Conservation (phyloP, 2,797 vertebrate species). For the Sylvia borin region DNA sequence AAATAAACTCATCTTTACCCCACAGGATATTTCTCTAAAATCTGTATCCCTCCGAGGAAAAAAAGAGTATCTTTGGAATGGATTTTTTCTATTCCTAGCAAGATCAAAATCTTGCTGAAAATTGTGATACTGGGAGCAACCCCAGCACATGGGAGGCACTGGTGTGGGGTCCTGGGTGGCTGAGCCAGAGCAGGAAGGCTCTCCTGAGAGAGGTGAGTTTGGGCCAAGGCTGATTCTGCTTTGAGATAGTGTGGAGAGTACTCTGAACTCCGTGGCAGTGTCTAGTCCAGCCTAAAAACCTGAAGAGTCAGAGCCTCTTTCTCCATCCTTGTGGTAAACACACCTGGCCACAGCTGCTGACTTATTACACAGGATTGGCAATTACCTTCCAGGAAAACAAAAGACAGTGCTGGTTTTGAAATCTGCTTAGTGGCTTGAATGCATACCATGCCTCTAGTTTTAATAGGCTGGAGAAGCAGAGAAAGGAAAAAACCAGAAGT, state of each 20-base stretch:
- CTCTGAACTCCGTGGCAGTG: background rate
- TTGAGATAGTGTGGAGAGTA: accelerated
- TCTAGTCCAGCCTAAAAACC: background rate
- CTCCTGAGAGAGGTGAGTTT: background rate
- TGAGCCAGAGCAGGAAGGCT: background rate
- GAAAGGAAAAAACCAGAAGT: background rate
- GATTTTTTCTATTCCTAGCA: background rate
- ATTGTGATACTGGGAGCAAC: accelerated
- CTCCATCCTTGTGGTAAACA: background rate
- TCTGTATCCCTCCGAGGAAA: background rate
- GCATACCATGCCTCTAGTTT: accelerated
- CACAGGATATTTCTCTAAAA: background rate
- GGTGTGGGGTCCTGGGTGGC: background rate
- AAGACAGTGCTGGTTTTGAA: background rate
- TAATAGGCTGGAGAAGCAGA: background rate
- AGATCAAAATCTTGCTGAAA: background rate
- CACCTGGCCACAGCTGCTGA: accelerated
- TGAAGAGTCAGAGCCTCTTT: background rate
- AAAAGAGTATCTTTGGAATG: background rate
- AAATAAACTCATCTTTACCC: background rate
- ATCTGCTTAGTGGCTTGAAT: background rate
- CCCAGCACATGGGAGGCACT: too few relatives aligned
- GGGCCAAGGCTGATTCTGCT: background rate
- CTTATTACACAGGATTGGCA: accelerated
- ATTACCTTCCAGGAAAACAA: background rate